Percentiles rank a stretch among this genome's conserved stretches.
Conservation (phyloP, 2,888 invertebrate species). For the Hyles lineata region DNA sequence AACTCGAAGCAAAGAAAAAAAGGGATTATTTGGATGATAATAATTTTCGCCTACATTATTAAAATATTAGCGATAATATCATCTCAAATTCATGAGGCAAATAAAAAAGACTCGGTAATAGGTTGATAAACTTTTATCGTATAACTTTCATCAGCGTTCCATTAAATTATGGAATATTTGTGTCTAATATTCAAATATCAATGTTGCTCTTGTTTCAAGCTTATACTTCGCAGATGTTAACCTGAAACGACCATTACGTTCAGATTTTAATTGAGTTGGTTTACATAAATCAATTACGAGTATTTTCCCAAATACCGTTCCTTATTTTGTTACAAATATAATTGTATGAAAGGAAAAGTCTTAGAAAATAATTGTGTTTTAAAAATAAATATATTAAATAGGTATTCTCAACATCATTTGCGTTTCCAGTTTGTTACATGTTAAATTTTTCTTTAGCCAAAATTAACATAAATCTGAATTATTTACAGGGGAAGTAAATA, state of each 20-base stretch:
- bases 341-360: neutral
- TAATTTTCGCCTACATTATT: neutral
- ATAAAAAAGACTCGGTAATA: slow-evolving; percentile 3
- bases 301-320: neutral
- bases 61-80: neutral
- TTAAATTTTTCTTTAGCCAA: too few species aligned
- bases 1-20: neutral
- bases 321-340: neutral
- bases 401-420: too few species aligned
- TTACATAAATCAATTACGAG: slow-evolving; percentile 3
- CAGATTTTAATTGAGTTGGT: slow-evolving; percentile 16
- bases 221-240: slow-evolving; percentile 33
- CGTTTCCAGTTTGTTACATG: too few species aligned
- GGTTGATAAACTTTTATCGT: slow-evolving; percentile 19
- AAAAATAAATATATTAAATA: too few species aligned
- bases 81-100: neutral
- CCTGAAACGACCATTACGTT: slow-evolving; percentile 32
- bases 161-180: slow-evolving; percentile 34
- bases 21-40: neutral
- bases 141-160: slow-evolving; percentile 23
- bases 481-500: too few species aligned
- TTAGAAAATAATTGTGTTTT: too few species aligned
- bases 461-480: too few species aligned
- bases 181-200: slow-evolving; percentile 34
- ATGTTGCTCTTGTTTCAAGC: slow-evolving; percentile 30